Evolutionary conservation across 2,888 invertebrate species (phyloP), one percentile per base, ranked within the genome.

Genomic region (Eupithecia tripunctaria): DNA sequence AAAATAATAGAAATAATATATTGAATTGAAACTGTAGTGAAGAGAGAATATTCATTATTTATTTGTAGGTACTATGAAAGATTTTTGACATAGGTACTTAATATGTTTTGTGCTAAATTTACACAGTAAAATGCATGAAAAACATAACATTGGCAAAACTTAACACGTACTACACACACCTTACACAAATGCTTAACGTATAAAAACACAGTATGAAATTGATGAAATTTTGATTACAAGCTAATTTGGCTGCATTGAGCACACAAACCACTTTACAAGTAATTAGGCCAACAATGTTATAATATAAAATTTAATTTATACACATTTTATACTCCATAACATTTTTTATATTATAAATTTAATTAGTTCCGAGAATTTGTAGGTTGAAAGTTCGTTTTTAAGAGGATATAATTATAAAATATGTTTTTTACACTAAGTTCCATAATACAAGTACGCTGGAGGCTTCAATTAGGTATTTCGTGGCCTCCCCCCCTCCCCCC

Each of bases 221-320:
- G 59, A 60, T 60, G 18, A n/a, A 21, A 64, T 64, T 62, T 68
- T 14, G 29, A 25, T 14, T 10, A 41, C 38, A 36, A 32, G 18
- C 43, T 6, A 64, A 38, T 88, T 89, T 89, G 88, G 88, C 89
- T 85, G 80, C 73, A 76, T 79, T 86, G 89, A 89, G 88, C 87
- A 84, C 56, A 14, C 25, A 25, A 25, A 75, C 76, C n/a, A n/a
- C 36, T 63, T 63, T 32, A 67, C 7, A 79, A 78, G 79, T 71
- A 72, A 79, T 82, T 83, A 86, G 84, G 83, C 84, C 84, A 69
- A 72, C 60, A 43, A n/a, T 56, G 59, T 65, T 36, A 47, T 29
- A 69, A 38, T 64, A 7, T 36, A 14, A 21, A 66, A 51, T 29
- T 56, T 25, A 4, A 25, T 25, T 5, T 56, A 56, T 12, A 56